Conservation (phyloP, 2,797 vertebrate genomes). For the Eptatretus atami region DNA sequence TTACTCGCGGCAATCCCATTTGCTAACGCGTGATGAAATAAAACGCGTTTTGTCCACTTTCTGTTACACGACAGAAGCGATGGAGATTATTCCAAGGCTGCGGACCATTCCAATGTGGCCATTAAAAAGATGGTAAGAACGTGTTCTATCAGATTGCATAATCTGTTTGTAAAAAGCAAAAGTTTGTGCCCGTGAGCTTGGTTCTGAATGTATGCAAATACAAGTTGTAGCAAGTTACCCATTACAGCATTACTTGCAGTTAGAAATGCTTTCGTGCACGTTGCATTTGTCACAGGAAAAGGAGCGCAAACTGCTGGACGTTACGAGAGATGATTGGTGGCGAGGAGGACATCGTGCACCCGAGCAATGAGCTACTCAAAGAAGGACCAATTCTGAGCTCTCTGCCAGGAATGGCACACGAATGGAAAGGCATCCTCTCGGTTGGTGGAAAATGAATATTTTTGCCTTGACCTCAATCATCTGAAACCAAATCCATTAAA, state of each 20-base stretch:
- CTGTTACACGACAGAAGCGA: constrained; percentile 25
- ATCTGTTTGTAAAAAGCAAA: too few relatives aligned
- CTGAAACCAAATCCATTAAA: too few relatives aligned
- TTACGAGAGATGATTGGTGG: constrained; percentile 56
- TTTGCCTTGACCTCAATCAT: too few relatives aligned
- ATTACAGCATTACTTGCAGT: too few relatives aligned
- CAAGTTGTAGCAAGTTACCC: too few relatives aligned
- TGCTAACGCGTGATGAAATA: too few relatives aligned
- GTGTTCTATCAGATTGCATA: too few relatives aligned
- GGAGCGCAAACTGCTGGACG: constrained; percentile 39
- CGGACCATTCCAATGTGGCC: constrained; percentile 80
- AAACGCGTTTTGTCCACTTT: too few relatives aligned
- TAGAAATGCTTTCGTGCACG: too few relatives aligned
- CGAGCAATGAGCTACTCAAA: constrained; percentile 38
- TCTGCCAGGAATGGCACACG: constrained; percentile 31
- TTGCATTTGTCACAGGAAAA: constrained; percentile 20
- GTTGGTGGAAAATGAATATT: constrained; percentile 13
- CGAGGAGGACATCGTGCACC: constrained; percentile 39
- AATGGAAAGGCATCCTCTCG: constrained; percentile 46
- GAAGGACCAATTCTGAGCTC: constrained; percentile 42
- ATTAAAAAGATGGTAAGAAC: constrained; percentile 49
- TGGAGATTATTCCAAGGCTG: constrained; percentile 84
- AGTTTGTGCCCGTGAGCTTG: too few relatives aligned
- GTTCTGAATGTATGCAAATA: too few relatives aligned
- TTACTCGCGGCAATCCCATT: too few relatives aligned